A percentile compares a stretch with the other conserved stretches of the same genome.
Evolutionary conservation across 2,113 vertebrate genomes (phyloP).

Genomic region (Lichenostomus cassidix): DNA sequence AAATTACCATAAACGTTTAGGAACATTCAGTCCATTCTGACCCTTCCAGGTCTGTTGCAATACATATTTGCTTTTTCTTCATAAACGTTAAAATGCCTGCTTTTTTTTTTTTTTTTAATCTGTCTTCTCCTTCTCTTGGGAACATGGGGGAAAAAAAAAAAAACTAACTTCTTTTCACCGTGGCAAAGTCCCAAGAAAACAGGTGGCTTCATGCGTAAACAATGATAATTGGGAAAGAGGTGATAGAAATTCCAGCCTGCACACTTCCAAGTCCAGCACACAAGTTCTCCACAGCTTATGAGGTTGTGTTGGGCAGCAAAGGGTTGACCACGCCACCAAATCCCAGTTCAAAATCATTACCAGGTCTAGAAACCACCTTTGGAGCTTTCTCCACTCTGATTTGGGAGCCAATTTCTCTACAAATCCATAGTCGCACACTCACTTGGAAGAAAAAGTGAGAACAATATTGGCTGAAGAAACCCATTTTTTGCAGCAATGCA

Average conservation of each 20-base stretch:
- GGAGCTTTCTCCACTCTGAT: neutral
- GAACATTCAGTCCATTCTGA: slow-evolving; percentile 67
- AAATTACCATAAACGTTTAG: slow-evolving; percentile 63
- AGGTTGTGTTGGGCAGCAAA: neutral
- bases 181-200: slow-evolving; percentile 59
- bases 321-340: neutral
- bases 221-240: slow-evolving; percentile 40
- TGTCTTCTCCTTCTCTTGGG: slow-evolving; percentile 10
- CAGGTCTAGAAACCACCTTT: neutral
- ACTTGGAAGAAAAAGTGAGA: neutral
- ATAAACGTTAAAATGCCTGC: slow-evolving; percentile 34
- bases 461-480: neutral
- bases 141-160: neutral
- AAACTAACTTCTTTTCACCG: neutral
- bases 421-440: neutral
- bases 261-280: slow-evolving; percentile 14
- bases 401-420: neutral
- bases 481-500: neutral
- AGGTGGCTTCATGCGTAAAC: slow-evolving; percentile 60
- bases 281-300: neutral
- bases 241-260: slow-evolving; percentile 57
- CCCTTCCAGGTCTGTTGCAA: slow-evolving; percentile 53
- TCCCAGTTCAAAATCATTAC: neutral
- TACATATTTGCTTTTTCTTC: slow-evolving; percentile 51
- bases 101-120: neutral